A percentile compares a stretch with the other conserved stretches of the same genome.
Conservation (phyloP, 2,113 vertebrate species). For the Coryphaenoides rupestris region DNA sequence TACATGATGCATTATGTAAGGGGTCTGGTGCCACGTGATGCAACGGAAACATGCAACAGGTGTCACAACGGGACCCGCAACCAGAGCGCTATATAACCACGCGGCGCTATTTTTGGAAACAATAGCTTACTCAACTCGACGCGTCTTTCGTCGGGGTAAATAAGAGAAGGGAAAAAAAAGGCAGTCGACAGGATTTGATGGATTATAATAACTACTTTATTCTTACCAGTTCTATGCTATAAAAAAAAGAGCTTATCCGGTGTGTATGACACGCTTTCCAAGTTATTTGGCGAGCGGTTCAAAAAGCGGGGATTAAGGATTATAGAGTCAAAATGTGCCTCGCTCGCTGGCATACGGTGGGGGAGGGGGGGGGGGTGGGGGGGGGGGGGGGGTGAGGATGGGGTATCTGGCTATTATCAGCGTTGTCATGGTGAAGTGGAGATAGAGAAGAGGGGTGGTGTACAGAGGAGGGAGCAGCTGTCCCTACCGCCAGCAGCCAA, state of each 20-base stretch:
- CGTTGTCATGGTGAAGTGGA: too few relatives aligned
- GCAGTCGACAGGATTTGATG: constrained; percentile 31
- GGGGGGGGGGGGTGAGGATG: too few relatives aligned
- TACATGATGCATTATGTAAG: too few relatives aligned
- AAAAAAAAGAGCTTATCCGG: constrained; percentile 40
- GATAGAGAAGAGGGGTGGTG: constrained; percentile 55
- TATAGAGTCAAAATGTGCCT: constrained; percentile 21
- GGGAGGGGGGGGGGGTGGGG: constrained; percentile 30
- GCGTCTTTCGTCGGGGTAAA: constrained; percentile 24
- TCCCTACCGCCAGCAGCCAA: constrained; percentile 60
- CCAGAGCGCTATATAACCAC: too few relatives aligned
- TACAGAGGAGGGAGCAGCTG: constrained; percentile 63
- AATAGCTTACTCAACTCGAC: too few relatives aligned
- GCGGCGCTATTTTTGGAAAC: too few relatives aligned
- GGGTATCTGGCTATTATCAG: constrained; percentile 60
- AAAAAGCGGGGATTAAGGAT: constrained; percentile 39
- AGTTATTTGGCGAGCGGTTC: constrained; percentile 44
- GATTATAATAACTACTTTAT: constrained; percentile 50
- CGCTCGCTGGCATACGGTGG: too few relatives aligned
- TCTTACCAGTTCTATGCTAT: constrained; percentile 30
- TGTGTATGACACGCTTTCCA: constrained; percentile 47
- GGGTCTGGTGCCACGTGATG: too few relatives aligned
- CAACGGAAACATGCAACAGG: constrained; percentile 47
- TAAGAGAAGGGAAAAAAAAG: constrained; percentile 46
- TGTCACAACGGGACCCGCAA: too few relatives aligned